These are phyloP conservation scores for Heliconius ethilla DNA, from an alignment of 2,888 invertebrate genomes.

Conservation along the genomic window DNA sequence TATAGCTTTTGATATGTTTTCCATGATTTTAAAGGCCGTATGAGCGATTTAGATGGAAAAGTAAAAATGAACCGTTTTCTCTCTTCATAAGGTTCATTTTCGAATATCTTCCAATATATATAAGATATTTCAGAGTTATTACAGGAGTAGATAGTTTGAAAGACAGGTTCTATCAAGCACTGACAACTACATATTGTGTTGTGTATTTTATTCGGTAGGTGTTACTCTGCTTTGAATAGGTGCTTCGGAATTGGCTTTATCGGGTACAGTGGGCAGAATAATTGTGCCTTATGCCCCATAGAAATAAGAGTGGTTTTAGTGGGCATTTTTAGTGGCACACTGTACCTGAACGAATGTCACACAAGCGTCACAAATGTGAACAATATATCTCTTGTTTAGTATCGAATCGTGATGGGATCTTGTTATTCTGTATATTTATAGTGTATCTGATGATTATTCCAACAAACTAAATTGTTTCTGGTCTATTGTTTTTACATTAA, in stretches of 20 bases:
- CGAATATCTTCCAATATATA: not conserved
- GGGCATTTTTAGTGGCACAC: constrained; percentile 2
- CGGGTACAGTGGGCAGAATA: constrained; percentile 34
- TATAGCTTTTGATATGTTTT: constrained; percentile 5
- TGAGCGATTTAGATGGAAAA: not conserved
- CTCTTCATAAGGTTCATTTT: constrained; percentile 34
- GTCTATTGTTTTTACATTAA: not conserved
- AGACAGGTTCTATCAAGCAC: constrained; percentile 79
- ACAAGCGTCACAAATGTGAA: constrained; percentile 48
- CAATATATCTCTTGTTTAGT: constrained; percentile 35
- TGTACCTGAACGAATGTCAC: constrained; percentile 43
- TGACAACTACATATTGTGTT: constrained; percentile 80
- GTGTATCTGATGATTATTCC: not conserved
- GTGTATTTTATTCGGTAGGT: constrained; percentile 75
- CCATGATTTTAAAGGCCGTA: not conserved
- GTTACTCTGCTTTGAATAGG: constrained; percentile 69
- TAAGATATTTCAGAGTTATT: constrained; percentile 27
- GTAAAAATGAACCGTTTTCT: constrained; percentile 15
- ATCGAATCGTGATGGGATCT: constrained; percentile 29
- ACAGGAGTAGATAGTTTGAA: constrained; percentile 71
- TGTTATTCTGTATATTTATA: constrained; percentile 7
- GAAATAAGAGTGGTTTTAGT: constrained; percentile 34
- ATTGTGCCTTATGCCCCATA: constrained; percentile 29
- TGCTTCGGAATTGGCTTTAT: constrained; percentile 66
- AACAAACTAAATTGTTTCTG: not conserved